These are phyloP conservation scores for Nudaria mundana DNA, from an alignment of 2,888 invertebrate species.

Conservation along the genomic window DNA sequence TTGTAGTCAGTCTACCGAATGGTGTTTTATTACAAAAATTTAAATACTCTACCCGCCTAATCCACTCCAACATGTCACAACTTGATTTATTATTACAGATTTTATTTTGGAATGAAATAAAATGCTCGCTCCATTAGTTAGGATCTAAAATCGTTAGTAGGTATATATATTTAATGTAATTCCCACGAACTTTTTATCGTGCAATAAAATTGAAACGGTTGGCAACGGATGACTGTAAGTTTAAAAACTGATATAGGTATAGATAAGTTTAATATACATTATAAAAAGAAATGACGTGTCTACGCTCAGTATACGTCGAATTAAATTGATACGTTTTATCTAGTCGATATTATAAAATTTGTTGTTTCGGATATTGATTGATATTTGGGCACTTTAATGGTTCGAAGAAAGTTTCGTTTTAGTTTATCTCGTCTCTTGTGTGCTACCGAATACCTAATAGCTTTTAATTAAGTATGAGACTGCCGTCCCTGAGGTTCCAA, in stretches of 20 bases:
- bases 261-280: slow-evolving; percentile 62
- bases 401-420: slow-evolving; percentile 18
- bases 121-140: slow-evolving; percentile 41
- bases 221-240: slow-evolving; percentile 45
- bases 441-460: slow-evolving; percentile 14
- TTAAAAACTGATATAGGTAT: slow-evolving; percentile 55
- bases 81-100: slow-evolving; percentile 33
- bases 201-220: slow-evolving; percentile 63
- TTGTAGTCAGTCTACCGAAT: slow-evolving; percentile 21
- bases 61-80: slow-evolving; percentile 19
- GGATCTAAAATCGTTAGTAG: slow-evolving; percentile 41
- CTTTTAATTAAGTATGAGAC: background rate
- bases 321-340: slow-evolving; percentile 42
- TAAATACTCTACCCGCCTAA: slow-evolving; percentile 14
- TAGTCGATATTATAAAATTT: slow-evolving; percentile 39
- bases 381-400: slow-evolving; percentile 23
- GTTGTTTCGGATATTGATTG: slow-evolving; percentile 30
- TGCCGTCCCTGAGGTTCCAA: too few species aligned
- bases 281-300: slow-evolving; percentile 57
- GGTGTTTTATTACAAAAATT: slow-evolving; percentile 19
- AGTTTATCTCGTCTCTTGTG: slow-evolving; percentile 14
- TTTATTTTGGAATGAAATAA: slow-evolving; percentile 21
- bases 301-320: slow-evolving; percentile 31
- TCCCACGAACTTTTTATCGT: slow-evolving; percentile 40
- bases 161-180: slow-evolving; percentile 36